Percentiles rank a stretch among this genome's conserved stretches.
Conservation (phyloP, 2,888 invertebrate species). For the Cotesia congregata region DNA sequence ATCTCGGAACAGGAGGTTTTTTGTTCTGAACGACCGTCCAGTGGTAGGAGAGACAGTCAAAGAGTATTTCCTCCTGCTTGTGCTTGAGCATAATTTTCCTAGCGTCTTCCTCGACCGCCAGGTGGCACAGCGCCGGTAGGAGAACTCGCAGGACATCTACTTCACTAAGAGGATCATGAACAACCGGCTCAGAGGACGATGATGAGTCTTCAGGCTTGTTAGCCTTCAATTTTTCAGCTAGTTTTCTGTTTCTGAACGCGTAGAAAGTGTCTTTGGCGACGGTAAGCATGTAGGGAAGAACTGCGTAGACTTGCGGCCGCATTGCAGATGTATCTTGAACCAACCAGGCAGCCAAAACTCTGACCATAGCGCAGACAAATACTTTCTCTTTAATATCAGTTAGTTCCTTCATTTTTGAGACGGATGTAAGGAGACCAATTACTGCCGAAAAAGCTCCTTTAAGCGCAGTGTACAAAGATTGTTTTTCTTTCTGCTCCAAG, state of each 20-base stretch:
- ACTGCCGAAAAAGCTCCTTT: constrained; percentile 91
- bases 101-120: constrained; percentile 91
- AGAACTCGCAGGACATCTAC: constrained; percentile 85
- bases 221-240: constrained; percentile 78
- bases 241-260: constrained; percentile 78
- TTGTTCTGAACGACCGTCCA: constrained; percentile 91
- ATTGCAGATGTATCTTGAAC: constrained; percentile 92
- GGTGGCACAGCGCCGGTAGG: constrained; percentile 90
- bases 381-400: constrained; percentile 80
- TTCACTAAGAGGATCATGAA: constrained; percentile 73
- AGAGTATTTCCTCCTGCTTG: constrained; percentile 85
- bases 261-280: constrained; percentile 87
- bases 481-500: constrained; percentile 90
- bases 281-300: constrained; percentile 86
- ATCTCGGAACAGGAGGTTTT: constrained; percentile 84
- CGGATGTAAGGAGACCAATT: constrained; percentile 80
- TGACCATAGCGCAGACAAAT: constrained; percentile 87
- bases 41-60: constrained; percentile 85
- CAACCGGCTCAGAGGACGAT: constrained; percentile 60
- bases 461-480: constrained; percentile 89
- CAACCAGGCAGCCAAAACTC: constrained; percentile 90
- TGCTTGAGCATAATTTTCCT: constrained; percentile 83
- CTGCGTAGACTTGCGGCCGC: constrained; percentile 84
- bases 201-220: constrained; percentile 62
- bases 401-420: constrained; percentile 81